Conservation (phyloP, 1,140 invertebrate species). For the Phocides pigmalion region DNA sequence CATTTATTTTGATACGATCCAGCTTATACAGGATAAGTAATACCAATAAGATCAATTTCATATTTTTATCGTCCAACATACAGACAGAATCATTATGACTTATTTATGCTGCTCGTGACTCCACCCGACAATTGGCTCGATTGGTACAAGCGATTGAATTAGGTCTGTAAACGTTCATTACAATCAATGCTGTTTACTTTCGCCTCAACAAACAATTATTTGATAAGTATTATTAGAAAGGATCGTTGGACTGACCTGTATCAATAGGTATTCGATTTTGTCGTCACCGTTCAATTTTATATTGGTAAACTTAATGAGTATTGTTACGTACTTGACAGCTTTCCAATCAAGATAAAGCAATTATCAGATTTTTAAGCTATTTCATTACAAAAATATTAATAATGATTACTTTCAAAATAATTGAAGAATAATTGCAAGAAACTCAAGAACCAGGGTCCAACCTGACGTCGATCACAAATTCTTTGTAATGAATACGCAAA, state of each 20-base stretch:
- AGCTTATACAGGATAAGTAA: no score
- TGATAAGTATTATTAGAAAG: constrained; percentile 32
- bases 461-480: no score
- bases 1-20: no score
- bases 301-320: background rate
- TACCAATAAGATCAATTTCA: no score
- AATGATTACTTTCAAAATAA: no score
- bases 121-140: constrained; percentile 52
- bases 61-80: background rate
- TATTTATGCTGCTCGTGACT: constrained; percentile 30
- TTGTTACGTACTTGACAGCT: background rate
- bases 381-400: no score
- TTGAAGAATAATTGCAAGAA: no score
- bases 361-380: no score
- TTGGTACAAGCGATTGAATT: constrained; percentile 55
- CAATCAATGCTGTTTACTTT: constrained; percentile 49
- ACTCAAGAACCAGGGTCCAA: no score
- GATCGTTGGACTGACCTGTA: constrained; percentile 5
- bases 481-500: no score
- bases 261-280: constrained; percentile 11
- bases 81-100: constrained; percentile 5
- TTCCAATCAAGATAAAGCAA: no score
- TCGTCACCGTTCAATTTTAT: constrained; percentile 1
- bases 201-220: constrained; percentile 38
- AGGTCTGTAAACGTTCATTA: constrained; percentile 54